Conservation (phyloP, 2,888 invertebrate genomes). For the Sarcophaga caerulescens region DNA sequence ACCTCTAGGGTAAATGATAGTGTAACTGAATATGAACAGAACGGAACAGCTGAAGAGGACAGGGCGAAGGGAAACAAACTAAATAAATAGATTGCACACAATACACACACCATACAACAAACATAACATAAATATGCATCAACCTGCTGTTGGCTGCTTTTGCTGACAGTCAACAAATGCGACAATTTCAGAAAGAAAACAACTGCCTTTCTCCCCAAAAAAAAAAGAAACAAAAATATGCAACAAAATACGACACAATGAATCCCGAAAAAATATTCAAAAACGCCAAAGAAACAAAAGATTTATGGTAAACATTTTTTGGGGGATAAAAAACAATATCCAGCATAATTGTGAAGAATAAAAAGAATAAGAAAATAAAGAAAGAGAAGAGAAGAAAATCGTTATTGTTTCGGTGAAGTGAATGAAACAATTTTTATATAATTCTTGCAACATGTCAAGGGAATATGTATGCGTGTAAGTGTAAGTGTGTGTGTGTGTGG, state of each 20-base stretch:
- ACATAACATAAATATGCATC: slow-evolving; percentile 45
- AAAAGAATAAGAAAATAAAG: neutral
- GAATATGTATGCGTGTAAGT: neutral
- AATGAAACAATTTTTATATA: neutral
- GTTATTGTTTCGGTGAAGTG: neutral
- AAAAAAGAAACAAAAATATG: neutral
- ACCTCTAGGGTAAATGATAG: slow-evolving; percentile 34
- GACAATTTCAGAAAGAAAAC: slow-evolving; percentile 23
- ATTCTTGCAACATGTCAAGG: neutral
- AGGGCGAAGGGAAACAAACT: slow-evolving; percentile 3
- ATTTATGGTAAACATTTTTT: slow-evolving; percentile 43
- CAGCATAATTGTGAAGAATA: slow-evolving; percentile 26
- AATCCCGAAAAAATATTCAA: neutral
- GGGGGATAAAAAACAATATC: slow-evolving; percentile 9
- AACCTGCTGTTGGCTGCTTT: slow-evolving; percentile 60
- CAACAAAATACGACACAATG: slow-evolving; percentile 1
- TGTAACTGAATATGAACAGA: neutral
- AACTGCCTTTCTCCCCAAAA: neutral
- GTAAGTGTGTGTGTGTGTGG: neutral
- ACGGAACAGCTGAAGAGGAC: neutral
- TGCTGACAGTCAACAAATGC: slow-evolving; percentile 63
- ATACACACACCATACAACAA: neutral
- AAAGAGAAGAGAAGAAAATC: neutral
- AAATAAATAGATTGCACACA: slow-evolving; percentile 17
- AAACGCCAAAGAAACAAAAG: slow-evolving; percentile 23